These are phyloP conservation scores for Amphipyra tragopoginis DNA, from an alignment of 2,888 invertebrate genomes.

Conservation along the genomic window DNA sequence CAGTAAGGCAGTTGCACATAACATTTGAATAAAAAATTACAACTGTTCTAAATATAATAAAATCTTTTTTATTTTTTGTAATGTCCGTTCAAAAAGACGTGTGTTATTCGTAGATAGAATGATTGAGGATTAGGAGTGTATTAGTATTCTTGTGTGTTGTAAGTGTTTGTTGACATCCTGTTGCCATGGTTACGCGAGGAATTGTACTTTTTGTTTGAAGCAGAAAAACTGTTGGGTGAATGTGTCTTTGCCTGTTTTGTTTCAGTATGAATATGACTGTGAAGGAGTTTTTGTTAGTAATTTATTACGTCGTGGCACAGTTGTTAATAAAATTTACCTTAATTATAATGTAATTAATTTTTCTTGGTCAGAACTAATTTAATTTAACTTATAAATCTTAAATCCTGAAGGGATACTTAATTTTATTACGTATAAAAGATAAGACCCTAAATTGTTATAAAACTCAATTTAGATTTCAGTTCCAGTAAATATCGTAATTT, in stretches of 20 bases:
- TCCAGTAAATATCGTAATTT: too few species aligned
- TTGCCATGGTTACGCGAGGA: slow-evolving; percentile 45
- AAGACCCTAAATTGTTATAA: too few species aligned
- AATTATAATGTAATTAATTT: too few species aligned
- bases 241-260: neutral
- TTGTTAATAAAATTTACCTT: too few species aligned
- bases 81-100: neutral
- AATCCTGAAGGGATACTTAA: too few species aligned
- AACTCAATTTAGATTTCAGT: too few species aligned
- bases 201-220: slow-evolving; percentile 23
- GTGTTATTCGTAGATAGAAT: slow-evolving; percentile 5
- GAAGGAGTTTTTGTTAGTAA: too few species aligned
- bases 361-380: too few species aligned
- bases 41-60: neutral
- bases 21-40: slow-evolving; percentile 68
- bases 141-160: slow-evolving; percentile 5
- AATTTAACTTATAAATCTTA: too few species aligned
- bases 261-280: neutral
- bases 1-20: slow-evolving; percentile 75
- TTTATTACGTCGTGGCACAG: too few species aligned
- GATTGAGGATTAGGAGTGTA: slow-evolving; percentile 12
- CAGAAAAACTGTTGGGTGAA: slow-evolving; percentile 1
- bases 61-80: neutral
- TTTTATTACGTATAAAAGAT: too few species aligned
- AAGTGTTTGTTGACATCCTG: slow-evolving; percentile 46